Conservation (phyloP, 2,797 vertebrate genomes). For the Prunella strophiata region DNA sequence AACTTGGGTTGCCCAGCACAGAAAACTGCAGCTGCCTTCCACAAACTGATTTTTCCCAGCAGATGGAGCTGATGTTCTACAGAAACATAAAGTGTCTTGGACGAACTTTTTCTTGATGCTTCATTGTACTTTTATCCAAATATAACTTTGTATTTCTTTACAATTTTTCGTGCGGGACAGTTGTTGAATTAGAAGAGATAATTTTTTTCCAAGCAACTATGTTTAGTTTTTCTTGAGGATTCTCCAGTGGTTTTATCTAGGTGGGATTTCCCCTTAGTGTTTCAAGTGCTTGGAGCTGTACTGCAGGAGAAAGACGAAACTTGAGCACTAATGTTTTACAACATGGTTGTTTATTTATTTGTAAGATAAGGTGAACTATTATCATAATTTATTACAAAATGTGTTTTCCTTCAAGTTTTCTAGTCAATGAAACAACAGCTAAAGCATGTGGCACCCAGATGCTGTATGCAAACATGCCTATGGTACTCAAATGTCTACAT, state of each 20-base stretch:
- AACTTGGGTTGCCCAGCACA: background rate
- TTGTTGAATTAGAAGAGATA: background rate
- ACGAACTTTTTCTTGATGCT: background rate
- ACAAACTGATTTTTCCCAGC: constrained; percentile 49
- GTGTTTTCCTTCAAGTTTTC: background rate
- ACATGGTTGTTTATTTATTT: background rate
- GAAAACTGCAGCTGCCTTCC: background rate
- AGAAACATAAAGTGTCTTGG: background rate
- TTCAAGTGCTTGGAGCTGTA: background rate
- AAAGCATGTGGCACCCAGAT: background rate
- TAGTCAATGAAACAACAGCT: background rate
- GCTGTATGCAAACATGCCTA: background rate
- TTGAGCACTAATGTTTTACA: background rate
- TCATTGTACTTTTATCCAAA: background rate
- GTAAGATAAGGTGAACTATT: background rate
- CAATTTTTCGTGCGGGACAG: background rate
- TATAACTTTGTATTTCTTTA: background rate
- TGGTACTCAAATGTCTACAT: accelerated
- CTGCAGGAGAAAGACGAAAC: background rate
- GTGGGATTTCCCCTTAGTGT: background rate
- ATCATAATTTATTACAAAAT: background rate
- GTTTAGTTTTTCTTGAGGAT: background rate
- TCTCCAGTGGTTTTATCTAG: background rate
- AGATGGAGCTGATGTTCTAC: constrained; percentile 71
- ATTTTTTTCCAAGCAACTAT: background rate